Evolutionary conservation across 53 echinoderm and acorn worm genomes (phyloP).

Genomic region (Actinopyga echinites): DNA sequence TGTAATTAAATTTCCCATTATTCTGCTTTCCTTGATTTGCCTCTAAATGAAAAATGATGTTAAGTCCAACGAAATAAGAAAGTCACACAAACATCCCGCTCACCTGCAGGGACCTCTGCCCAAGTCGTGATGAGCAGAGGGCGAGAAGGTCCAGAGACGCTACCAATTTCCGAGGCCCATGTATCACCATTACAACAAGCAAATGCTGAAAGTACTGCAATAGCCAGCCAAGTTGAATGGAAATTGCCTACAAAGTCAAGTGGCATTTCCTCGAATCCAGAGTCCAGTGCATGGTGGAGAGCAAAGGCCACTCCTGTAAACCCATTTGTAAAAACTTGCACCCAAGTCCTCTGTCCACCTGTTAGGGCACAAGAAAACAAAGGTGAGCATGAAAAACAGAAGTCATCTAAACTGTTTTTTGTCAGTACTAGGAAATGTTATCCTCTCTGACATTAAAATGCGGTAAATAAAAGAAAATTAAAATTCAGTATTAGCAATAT

Average conservation of each 20-base stretch:
- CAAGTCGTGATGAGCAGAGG: slow-evolving; percentile 80
- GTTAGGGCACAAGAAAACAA: background rate
- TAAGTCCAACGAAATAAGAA: too few relatives aligned
- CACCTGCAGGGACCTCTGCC: slow-evolving; percentile 84
- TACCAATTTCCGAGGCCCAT: slow-evolving; percentile 90
- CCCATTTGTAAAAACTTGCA: slow-evolving; percentile 88
- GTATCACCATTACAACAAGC: slow-evolving; percentile 95
- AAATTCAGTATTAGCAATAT: too few relatives aligned
- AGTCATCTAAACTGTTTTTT: too few relatives aligned
- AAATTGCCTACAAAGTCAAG: slow-evolving; percentile 78
- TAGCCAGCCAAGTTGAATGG: slow-evolving; percentile 75
- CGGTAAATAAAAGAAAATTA: too few relatives aligned
- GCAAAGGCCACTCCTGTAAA: slow-evolving; percentile 77
- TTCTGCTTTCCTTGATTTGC: too few relatives aligned
- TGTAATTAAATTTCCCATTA: too few relatives aligned
- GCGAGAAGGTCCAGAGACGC: slow-evolving; percentile 66
- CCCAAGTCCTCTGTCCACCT: slow-evolving; percentile 95
- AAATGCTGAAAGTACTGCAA: slow-evolving; percentile 76
- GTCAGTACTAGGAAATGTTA: too few relatives aligned
- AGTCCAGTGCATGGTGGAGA: slow-evolving; percentile 74
- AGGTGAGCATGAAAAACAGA: too few relatives aligned
- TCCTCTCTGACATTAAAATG: too few relatives aligned
- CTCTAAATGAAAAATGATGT: too few relatives aligned
- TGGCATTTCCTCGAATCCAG: slow-evolving; percentile 79
- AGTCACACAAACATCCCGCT: background rate